Conservation (phyloP, 1,140 invertebrate genomes). For the Drosophila jambulina region DNA sequence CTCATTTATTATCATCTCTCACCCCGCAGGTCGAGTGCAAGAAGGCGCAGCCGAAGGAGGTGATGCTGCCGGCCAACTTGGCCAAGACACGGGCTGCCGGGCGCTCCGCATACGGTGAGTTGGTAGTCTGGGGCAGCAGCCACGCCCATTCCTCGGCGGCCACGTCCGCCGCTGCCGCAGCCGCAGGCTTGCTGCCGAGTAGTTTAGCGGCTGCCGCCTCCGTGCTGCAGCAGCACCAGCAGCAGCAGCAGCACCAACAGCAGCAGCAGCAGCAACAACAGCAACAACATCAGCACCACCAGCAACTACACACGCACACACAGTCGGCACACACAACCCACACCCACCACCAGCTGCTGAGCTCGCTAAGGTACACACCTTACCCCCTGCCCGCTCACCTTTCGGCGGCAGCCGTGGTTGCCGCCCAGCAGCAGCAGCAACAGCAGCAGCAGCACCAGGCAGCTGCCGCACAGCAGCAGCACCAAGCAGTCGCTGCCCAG, state of each 20-base stretch:
- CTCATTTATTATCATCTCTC: not conserved
- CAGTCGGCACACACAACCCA: constrained; percentile 85
- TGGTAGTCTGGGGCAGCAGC: constrained; percentile 92
- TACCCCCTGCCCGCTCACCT: constrained; percentile 87
- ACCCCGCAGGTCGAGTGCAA: constrained; percentile 97
- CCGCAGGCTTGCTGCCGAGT: constrained; percentile 87
- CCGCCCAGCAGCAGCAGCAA: constrained; percentile 74
- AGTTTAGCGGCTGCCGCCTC: constrained; percentile 76
- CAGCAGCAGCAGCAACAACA: constrained; percentile 84
- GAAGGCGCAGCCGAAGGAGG: constrained; percentile 99
- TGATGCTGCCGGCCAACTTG: constrained; percentile 98
- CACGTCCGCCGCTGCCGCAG: constrained; percentile 85
- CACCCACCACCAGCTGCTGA: constrained; percentile 60
- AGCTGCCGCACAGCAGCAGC: constrained; percentile 61
- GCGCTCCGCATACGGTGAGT: constrained; percentile 97
- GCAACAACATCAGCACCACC: constrained; percentile 86
- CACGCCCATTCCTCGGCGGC: constrained; percentile 79
- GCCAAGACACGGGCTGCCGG: constrained; percentile 96
- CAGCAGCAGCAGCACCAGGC: constrained; percentile 62
- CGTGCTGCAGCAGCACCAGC: constrained; percentile 70
- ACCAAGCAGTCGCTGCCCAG: constrained; percentile 67
- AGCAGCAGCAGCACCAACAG: constrained; percentile 85
- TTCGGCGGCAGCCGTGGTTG: constrained; percentile 85
- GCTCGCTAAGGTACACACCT: constrained; percentile 86
- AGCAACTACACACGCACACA: constrained; percentile 74